Evolutionary conservation across 2,888 invertebrate genomes (phyloP), one percentile per base, ranked within the genome.

Genomic region (Himalopsyche kuldschensis): DNA sequence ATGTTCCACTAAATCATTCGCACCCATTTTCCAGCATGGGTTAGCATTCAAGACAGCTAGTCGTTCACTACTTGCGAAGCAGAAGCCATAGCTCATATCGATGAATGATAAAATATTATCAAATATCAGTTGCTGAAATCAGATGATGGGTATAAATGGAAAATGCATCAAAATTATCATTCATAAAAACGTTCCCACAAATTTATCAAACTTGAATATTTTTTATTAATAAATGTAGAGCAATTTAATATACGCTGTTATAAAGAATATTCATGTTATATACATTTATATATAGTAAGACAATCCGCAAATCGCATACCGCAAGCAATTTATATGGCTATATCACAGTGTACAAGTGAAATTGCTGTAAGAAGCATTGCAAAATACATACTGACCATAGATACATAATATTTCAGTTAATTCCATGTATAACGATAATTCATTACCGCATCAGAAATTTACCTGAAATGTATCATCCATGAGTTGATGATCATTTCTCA

Each of bases 71-170:
- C 20, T 80, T 17, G 80, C 32, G 10, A 69, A 32, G 35, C 32
- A 63, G 47, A 80, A 80, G 32, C 80, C 69, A 24, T 80, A 80
- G 31, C 63, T 27, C 31, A 80, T 27, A 20, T 80, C n/a, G 10
- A 80, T 32, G 20, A 80, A 24, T 69, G 80, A 80, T 69, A 80
- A 17, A 63, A 80, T 80, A 63, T 80, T 80, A 27, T 80, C 80
- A 55, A 30, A 80, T 27, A 63, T 80, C 3, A 80, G 20, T 69
- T 80, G 63, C 80, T 80, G 69, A 63, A 80, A 80, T 20, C 15
- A 78, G 27, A 78, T 6, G 30, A 27, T 32, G n/a, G 17, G 27
- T 27, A 75, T n/a, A 32, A 31, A 31, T 30, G 32, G 24, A 75
- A 75, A 75, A 17, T 5, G 1, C 24, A 20, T 20, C 5, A 69